Evolutionary conservation across 2,113 vertebrate species (phyloP).

Genomic region (Fulica atra): DNA sequence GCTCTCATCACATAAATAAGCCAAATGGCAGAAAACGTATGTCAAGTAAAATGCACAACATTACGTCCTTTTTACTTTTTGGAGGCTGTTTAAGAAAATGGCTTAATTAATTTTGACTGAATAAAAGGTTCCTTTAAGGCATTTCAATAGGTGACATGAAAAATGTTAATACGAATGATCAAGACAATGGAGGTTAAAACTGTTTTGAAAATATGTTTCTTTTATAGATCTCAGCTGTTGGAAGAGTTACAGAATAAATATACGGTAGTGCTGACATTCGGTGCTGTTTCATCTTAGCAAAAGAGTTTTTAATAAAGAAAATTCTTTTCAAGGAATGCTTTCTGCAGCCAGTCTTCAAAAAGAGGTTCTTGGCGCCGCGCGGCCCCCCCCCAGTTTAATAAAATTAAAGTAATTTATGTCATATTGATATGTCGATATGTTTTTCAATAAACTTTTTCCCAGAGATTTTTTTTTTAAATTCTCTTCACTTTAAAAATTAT

Average conservation of each 20-base stretch:
- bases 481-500: conserved; percentile 76
- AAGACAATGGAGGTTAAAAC: conserved; percentile 78
- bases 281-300: conserved; percentile 63
- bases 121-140: conserved; percentile 63
- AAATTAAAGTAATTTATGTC: conserved; percentile 80
- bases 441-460: conserved; percentile 81
- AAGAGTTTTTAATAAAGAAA: conserved; percentile 68
- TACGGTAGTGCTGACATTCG: conserved; percentile 70
- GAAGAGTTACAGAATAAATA: conserved; percentile 77
- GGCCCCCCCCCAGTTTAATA: conserved; percentile 68
- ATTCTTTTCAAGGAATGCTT: conserved; percentile 68
- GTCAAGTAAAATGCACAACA: conserved; percentile 67
- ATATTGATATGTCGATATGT: conserved; percentile 81
- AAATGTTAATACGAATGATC: conserved; percentile 63
- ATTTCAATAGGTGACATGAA: conserved; percentile 71
- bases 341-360: conserved; percentile 69
- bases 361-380: conserved; percentile 48
- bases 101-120: conserved; percentile 76
- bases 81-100: conserved; percentile 59
- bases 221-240: conserved; percentile 66
- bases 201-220: conserved; percentile 79
- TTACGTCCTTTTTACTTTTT: conserved; percentile 59
- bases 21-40: conserved; percentile 64
- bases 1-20: conserved; percentile 53
- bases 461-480: conserved; percentile 64